Base-by-base conservation (phyloP, 2,797 vertebrate species). In the Sebastolobus altivelis region DNA sequence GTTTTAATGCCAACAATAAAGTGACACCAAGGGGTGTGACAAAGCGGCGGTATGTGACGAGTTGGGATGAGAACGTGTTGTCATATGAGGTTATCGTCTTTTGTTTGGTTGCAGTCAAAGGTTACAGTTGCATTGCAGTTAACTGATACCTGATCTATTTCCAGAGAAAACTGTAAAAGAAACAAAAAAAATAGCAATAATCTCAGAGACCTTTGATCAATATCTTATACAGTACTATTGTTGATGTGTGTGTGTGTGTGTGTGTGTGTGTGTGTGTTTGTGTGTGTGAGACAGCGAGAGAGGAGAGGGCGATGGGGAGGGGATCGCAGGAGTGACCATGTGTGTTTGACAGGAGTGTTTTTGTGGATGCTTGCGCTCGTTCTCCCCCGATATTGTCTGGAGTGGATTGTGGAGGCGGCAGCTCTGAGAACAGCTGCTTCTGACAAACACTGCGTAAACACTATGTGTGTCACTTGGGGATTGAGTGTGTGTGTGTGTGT, bases 341-440 rank as follows among this genome's bases (percentile, higher is more conserved):
- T 95, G 92, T 89, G 75, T 90, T 92, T 93, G 93, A 94, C 92
- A 93, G 81, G 69, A 91, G 82, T 86, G 91, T 83, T 89, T 88
- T 84, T 87, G 84, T 87, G 79, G 87, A 90, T 80, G 80, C 69
- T 83, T 86, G 85, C 72, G 81, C 72, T 83, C 63, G 74, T 82
- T 84, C 72, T 85, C 86, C 86, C 84, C 62, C 27, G 55, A 86
- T 88, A 83, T 90, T 89, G 88, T 92, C 90, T 93, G 88, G 86
- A 93, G 90, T 92, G 89, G 83, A 84, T 89, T 88, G 88, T 85
- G 86, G 82, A 92, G 88, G 81, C 89, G 54, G 86, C 33, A 75
- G 88, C 89, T 90, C 84, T 79, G 83, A 91, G 86, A 92, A 87
- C 92, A 94, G 92, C 93, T 93, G 91, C 89, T 89, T 89, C 85